Evolutionary conservation across 2,888 invertebrate genomes (phyloP), one percentile per base, ranked within the genome.

Genomic region (Agonopterix heracliana): DNA sequence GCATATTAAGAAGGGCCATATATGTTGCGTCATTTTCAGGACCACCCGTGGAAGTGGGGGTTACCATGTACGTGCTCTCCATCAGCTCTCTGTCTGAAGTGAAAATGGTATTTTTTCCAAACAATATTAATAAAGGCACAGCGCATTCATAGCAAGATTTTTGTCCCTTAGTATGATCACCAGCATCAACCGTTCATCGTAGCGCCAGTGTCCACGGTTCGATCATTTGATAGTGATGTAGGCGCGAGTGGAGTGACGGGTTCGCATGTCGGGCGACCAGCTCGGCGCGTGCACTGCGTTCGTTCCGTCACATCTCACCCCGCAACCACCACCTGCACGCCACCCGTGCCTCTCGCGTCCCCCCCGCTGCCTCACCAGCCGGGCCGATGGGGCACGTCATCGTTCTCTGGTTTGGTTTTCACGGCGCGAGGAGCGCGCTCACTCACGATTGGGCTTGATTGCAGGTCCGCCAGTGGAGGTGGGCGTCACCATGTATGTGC

Each of bases 401-500:
- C 78, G 71, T 67, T 71, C 72, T 70, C 68, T 81, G 81, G 78
- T 81, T 82, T 81, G 81, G 81, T 81, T 81, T 81, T 81, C 81
- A 81, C 81, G 64, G 78, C 76, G 76, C 76, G 66, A 69, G 63
- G 64, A 66, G 70, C 66, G 70, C 68, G 72, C 73, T 72, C 72
- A 82, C 85, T 87, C 78, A 87, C 81, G 57, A 80, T 81, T 85
- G 86, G 86, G 74, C 85, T 87, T 89, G 85, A 85, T 91, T 96
- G 89, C 95, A 97, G 97, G 96, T 93, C 95, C 95, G 89, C 96
- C 98, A 83, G 98, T 98, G 91, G 96, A 96, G 90, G 97, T 98
- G 89, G 96, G 97, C 89, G 96, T 98, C 91, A 97, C 97, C 91
- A 96, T 98, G 95, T 97, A 96, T 92, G 97, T 98, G 91, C 94